phyloP scores from a whole-genome alignment of 2,797 vertebrate species.

The Schizothorax lantsangensis region DNA sequence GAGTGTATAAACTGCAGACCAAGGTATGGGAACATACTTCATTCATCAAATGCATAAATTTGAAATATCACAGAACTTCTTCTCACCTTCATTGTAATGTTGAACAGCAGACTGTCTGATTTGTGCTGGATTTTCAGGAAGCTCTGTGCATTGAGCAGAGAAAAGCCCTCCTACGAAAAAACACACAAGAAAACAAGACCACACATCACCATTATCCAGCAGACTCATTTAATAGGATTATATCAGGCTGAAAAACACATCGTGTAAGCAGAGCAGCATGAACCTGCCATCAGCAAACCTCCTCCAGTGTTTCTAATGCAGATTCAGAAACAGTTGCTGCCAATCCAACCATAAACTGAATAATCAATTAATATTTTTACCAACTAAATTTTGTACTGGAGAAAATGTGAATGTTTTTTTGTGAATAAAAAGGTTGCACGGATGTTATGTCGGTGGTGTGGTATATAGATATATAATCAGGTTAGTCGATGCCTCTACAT shows the following conservation, averaged over 20 bases:
- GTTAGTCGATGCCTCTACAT: neutral
- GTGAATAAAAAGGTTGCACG: neutral
- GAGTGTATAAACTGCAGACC: neutral
- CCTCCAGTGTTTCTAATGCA: slow-evolving; percentile 1
- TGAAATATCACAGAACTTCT: neutral
- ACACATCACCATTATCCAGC: slow-evolving; percentile 54
- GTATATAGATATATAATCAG: neutral
- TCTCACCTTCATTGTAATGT: slow-evolving; percentile 82
- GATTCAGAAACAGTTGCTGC: neutral
- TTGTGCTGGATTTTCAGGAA: slow-evolving; percentile 85
- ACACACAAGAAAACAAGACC: slow-evolving; percentile 39
- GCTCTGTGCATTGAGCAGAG: slow-evolving; percentile 78
- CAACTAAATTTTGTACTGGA: neutral
- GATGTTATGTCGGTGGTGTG: neutral
- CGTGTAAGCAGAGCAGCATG: neutral
- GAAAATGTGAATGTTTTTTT: neutral
- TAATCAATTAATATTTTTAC: neutral
- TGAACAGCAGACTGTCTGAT: slow-evolving; percentile 86
- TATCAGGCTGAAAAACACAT: slow-evolving; percentile 17
- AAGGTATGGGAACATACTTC: neutral
- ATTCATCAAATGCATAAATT: neutral
- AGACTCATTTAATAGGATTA: slow-evolving; percentile 26
- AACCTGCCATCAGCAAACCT: slow-evolving; percentile 2
- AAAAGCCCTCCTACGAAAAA: slow-evolving; percentile 86
- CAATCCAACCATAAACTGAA: neutral